Evolutionary conservation across 2,113 vertebrate species (phyloP).

Genomic region (Gobio gobio): DNA sequence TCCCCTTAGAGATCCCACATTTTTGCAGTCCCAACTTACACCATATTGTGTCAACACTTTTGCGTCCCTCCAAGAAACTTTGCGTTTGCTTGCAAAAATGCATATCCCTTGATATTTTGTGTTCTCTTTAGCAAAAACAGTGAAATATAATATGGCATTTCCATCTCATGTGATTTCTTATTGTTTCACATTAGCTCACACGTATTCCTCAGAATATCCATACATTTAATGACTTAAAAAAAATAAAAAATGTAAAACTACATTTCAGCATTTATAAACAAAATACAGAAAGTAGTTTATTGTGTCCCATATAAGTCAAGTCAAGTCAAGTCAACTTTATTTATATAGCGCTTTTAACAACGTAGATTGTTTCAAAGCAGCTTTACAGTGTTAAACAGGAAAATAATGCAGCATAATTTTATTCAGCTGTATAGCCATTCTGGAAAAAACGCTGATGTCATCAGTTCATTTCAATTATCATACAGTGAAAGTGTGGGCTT

Average conservation of each 20-base stretch:
- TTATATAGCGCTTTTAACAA: too few relatives aligned
- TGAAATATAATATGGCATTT: background rate
- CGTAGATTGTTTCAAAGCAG: too few relatives aligned
- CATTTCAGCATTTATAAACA: background rate
- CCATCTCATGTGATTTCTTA: background rate
- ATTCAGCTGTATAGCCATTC: too few relatives aligned
- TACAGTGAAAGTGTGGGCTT: too few relatives aligned
- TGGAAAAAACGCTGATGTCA: too few relatives aligned
- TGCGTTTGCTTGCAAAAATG: background rate
- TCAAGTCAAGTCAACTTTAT: too few relatives aligned
- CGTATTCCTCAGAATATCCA: background rate
- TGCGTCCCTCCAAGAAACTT: background rate
- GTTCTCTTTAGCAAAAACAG: background rate
- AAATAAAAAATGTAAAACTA: too few relatives aligned
- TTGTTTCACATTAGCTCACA: background rate
- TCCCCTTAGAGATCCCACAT: background rate
- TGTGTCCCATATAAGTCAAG: background rate
- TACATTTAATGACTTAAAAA: background rate
- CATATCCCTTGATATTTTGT: background rate
- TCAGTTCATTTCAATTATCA: too few relatives aligned
- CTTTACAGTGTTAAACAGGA: too few relatives aligned
- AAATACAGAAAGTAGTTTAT: background rate
- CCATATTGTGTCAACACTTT: background rate
- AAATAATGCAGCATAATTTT: too few relatives aligned
- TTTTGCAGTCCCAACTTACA: background rate